Percentiles rank a stretch among this genome's conserved stretches.
These are phyloP conservation scores for Trididemnum miniatum DNA, from an alignment of 23 tunicate species.

Conservation along the genomic window DNA sequence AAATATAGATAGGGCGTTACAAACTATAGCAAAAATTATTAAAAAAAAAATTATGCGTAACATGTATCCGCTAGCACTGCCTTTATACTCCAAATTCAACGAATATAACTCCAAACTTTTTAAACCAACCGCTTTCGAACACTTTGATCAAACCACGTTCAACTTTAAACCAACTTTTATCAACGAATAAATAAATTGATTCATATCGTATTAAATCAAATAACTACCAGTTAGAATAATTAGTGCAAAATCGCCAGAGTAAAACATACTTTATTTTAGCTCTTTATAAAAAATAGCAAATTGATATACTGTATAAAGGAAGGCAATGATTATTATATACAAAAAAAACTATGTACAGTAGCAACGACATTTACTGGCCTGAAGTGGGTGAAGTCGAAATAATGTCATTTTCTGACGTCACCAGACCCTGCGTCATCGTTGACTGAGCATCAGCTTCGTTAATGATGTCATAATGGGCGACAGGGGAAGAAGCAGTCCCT, in stretches of 20 bases:
- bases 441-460: constrained; percentile 35
- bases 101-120: constrained; percentile 19
- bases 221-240: constrained; percentile 28
- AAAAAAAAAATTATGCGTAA: not conserved
- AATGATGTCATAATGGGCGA: constrained; percentile 36
- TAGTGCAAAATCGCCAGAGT: constrained; percentile 32
- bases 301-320: constrained; percentile 34
- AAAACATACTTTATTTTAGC: constrained; percentile 28
- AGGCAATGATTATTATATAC: constrained; percentile 43
- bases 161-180: constrained; percentile 24
- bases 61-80: not conserved
- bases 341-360: constrained; percentile 18
- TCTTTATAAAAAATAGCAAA: constrained; percentile 4
- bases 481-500: constrained; percentile 19
- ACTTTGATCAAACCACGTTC: constrained; percentile 9
- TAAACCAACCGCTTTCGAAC: constrained; percentile 3
- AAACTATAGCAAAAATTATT: no score
- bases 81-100: constrained; percentile 45
- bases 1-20: no score
- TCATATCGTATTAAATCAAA: constrained; percentile 18
- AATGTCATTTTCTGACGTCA: constrained; percentile 57
- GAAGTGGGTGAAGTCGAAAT: constrained; percentile 68
- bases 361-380: constrained; percentile 39
- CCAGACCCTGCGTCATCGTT: constrained; percentile 36
- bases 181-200: constrained; percentile 41